These are phyloP conservation scores for Hirudinaria manillensis DNA, from an alignment of 2,888 invertebrate genomes.

Conservation along the genomic window DNA sequence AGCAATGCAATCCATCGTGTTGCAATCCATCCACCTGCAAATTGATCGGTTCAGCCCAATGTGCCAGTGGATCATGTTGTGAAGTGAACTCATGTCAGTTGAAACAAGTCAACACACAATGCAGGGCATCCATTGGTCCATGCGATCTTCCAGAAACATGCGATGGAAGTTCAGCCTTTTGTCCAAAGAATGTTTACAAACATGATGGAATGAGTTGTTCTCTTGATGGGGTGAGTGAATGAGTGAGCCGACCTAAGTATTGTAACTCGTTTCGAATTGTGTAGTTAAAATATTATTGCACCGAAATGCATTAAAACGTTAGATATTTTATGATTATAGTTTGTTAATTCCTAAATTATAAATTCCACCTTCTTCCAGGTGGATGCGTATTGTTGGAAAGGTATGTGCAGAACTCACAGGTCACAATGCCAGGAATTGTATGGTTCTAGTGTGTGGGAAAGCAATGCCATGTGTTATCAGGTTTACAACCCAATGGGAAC, in stretches of 20 bases:
- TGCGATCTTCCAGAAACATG: slow-evolving; percentile 25
- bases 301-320: too few species aligned
- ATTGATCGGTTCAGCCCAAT: neutral
- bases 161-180: slow-evolving; percentile 11
- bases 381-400: slow-evolving; percentile 12
- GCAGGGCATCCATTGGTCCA: slow-evolving; percentile 10
- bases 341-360: too few species aligned
- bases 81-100: slow-evolving; percentile 16
- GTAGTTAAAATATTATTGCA: too few species aligned
- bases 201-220: slow-evolving; percentile 20
- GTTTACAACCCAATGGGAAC: neutral
- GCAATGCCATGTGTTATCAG: neutral
- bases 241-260: too few species aligned
- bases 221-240: neutral
- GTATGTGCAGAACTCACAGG: slow-evolving; percentile 9
- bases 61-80: slow-evolving; percentile 23
- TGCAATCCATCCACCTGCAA: slow-evolving; percentile 21
- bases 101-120: neutral
- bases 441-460: neutral
- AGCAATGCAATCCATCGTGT: slow-evolving; percentile 19
- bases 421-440: slow-evolving; percentile 24
- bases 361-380: neutral
- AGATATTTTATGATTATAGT: too few species aligned
- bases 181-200: slow-evolving; percentile 11
- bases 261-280: too few species aligned